phyloP scores from a whole-genome alignment of 2,113 vertebrate genomes.

The Tricholaema leucomelas region DNA sequence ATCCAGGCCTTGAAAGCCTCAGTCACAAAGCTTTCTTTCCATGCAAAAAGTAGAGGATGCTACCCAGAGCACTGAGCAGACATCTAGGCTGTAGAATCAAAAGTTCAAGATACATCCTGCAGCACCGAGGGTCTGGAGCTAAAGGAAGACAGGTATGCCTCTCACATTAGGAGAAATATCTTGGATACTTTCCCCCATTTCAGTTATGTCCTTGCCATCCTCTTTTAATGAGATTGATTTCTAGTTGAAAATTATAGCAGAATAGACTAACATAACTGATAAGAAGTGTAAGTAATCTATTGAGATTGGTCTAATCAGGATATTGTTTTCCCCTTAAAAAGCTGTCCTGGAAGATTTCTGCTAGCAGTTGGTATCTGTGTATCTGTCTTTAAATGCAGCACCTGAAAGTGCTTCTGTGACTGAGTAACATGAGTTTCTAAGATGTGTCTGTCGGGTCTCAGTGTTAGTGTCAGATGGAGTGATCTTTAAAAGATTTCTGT shows the following conservation, averaged over 20 bases:
- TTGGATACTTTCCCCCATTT: not conserved
- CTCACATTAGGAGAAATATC: not conserved
- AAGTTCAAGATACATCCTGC: not conserved
- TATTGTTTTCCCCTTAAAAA: not conserved
- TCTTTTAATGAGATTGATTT: not conserved
- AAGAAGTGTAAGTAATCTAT: not conserved
- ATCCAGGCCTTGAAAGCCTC: not conserved
- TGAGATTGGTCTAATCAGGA: not conserved
- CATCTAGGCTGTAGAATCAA: not conserved
- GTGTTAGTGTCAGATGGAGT: not conserved
- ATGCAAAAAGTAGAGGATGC: not conserved
- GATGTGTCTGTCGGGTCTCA: conserved; percentile 21
- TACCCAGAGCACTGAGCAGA: not conserved
- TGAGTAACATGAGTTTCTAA: not conserved
- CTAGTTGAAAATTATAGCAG: not conserved
- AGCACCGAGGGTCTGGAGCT: not conserved
- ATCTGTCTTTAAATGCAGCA: not conserved
- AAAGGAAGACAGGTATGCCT: not conserved
- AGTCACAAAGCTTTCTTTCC: not conserved
- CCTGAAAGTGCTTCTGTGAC: not conserved
- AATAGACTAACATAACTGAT: not conserved
- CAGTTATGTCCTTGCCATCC: not conserved
- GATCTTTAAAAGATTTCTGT: not conserved
- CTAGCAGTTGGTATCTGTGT: not conserved
- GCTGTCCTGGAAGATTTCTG: not conserved